Evolutionary conservation across 2,888 invertebrate genomes (phyloP).

Genomic region (Eurytoma adleriae): DNA sequence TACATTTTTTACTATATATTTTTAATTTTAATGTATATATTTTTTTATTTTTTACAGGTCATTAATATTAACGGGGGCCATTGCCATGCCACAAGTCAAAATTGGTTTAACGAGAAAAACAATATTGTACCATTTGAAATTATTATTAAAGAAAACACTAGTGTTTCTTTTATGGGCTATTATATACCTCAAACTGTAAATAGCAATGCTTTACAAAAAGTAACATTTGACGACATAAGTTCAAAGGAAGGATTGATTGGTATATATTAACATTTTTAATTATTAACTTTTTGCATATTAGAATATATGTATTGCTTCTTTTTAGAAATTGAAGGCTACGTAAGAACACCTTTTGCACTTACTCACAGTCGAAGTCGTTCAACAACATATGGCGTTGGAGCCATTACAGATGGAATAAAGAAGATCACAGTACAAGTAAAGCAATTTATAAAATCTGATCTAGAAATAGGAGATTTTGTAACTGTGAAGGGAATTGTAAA

Average conservation of each 20-base stretch:
- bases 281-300: neutral
- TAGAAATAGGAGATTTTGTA: neutral
- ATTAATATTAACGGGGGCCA: neutral
- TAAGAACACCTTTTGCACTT: neutral
- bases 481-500: neutral
- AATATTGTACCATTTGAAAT: slow-evolving; percentile 6
- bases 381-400: neutral
- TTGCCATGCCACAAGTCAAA: neutral
- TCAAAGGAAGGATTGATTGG: slow-evolving; percentile 3
- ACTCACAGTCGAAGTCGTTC: neutral
- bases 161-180: neutral
- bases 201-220: neutral
- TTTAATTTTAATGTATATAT: neutral
- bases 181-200: neutral
- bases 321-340: neutral
- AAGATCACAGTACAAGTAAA: neutral
- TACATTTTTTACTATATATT: neutral
- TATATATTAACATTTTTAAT: neutral
- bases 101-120: neutral
- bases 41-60: neutral
- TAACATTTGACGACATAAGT: neutral
- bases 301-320: slow-evolving; percentile 1
- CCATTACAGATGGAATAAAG: neutral
- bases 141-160: neutral
- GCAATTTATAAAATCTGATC: neutral